These are phyloP conservation scores for Furcula furcula DNA, from an alignment of 2,888 invertebrate genomes.

Conservation along the genomic window DNA sequence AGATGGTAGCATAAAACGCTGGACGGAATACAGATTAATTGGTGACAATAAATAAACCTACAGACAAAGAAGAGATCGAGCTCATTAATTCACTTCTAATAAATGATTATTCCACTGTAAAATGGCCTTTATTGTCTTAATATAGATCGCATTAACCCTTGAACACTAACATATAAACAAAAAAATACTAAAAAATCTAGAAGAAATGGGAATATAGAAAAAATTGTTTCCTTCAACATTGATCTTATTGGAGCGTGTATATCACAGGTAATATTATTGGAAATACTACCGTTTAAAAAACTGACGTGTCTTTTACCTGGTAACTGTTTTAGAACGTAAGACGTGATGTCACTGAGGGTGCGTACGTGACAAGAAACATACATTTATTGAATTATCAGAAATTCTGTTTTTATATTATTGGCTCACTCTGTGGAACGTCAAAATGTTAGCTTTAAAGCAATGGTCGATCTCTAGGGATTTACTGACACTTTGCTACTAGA, in stretches of 20 bases:
- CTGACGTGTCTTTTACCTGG: neutral
- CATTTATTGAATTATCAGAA: slow-evolving; percentile 26
- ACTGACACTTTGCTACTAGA: no score
- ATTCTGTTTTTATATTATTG: slow-evolving; percentile 18
- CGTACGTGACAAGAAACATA: slow-evolving; percentile 36
- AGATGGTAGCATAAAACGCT: slow-evolving; percentile 44
- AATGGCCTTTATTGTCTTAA: slow-evolving; percentile 15
- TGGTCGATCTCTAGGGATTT: no score
- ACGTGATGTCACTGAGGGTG: slow-evolving; percentile 23
- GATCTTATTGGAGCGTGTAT: no score
- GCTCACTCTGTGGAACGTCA: neutral
- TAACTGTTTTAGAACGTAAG: slow-evolving; percentile 13
- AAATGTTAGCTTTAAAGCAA: no score
- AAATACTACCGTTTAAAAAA: neutral
- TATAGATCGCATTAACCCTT: slow-evolving; percentile 7
- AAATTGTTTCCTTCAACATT: no score
- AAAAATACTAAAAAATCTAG: no score
- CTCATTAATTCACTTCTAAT: slow-evolving; percentile 38
- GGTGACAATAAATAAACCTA: slow-evolving; percentile 53
- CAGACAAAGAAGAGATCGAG: slow-evolving; percentile 58
- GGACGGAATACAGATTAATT: slow-evolving; percentile 71
- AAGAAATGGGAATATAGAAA: no score
- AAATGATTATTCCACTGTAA: slow-evolving; percentile 37
- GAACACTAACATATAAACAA: no score
- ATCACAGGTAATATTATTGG: neutral